Conservation (phyloP, 2,797 vertebrate genomes). For the Microhierax caerulescens region DNA sequence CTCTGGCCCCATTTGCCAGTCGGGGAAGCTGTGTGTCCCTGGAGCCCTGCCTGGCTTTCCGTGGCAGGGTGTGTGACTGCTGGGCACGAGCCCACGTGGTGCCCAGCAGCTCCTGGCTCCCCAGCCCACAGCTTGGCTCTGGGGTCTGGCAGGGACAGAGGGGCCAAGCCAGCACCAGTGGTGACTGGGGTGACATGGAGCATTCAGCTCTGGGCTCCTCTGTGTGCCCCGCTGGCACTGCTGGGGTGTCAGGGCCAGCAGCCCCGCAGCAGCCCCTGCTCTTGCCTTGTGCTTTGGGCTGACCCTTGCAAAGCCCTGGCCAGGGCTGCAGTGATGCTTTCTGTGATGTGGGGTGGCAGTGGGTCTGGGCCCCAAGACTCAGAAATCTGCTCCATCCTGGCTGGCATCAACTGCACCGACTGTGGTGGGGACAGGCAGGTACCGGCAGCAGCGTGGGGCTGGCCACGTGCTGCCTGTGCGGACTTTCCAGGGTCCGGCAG, state of each 20-base stretch:
- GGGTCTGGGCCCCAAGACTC: not conserved
- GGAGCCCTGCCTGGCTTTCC: not conserved
- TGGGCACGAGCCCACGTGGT: accelerated
- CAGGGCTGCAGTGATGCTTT: not conserved
- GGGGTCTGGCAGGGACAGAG: not conserved
- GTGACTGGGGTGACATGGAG: not conserved
- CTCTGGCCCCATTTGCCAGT: not conserved
- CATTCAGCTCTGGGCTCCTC: not conserved
- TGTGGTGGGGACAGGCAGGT: not conserved
- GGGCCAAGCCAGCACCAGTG: not conserved
- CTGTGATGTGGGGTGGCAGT: accelerated
- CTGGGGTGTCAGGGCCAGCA: not conserved
- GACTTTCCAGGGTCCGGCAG: not conserved
- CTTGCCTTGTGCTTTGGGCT: not conserved
- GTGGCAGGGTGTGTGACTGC: not conserved
- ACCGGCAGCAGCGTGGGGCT: accelerated
- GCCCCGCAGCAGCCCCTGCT: not conserved
- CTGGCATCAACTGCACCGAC: accelerated
- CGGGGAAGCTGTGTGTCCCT: not conserved
- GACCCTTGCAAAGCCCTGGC: accelerated
- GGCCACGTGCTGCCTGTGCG: accelerated
- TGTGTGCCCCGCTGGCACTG: not conserved
- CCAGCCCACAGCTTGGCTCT: not conserved
- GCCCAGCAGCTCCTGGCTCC: not conserved
- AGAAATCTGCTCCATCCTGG: not conserved